Base-by-base conservation (phyloP, 2,113 vertebrate genomes). In the Neomonachus schauinslandi region DNA sequence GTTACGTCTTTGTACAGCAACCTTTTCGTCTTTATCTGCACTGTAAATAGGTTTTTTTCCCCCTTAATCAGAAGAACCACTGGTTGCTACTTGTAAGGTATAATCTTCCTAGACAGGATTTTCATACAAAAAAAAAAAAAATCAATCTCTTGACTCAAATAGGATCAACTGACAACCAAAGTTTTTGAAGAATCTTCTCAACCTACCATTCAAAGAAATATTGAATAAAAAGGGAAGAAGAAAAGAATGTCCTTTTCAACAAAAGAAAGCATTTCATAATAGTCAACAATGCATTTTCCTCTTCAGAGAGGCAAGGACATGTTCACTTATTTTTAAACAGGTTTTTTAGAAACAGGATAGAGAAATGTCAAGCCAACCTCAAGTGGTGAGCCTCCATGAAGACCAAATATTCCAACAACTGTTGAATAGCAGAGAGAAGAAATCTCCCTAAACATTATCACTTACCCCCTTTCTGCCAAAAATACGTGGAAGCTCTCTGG, bases 21-120 rank as follows among this genome's bases (percentile, higher is more conserved):
- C 7, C 51, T 90, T 96, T 96, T 93, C 31, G 94, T 93, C 19
- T 42, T 51, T 55, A 5, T 53, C 65, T 51, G 49, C 31, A 84
- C 77, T 94, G 21, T 84, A 93, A 39, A 77, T 28, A 72, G 57
- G 67, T 69, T n/a, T 81, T 36, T 57, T 72, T 19, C 67, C 93
- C 85, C 94, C 82, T 49, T 26, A 63, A 74, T 74, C 76, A 94
- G 74, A 98, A 63, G 55, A 94, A 90, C 33, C 31, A 92, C 9
- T n/a, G 14, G 21, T 89, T 81, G 36, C 65, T 91, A 83, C 33
- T 81, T 80, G 9, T 65, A 84, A 94, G 31, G 26, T 90, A 0
- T 71, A 96, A 87, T 95, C 79, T 95, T 95, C 51, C 26, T 84
- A 94, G 59, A 95, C 6, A 81, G 80, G 7, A 95, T 84, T 83